Evolutionary conservation across 2,888 invertebrate species (phyloP).

Genomic region (Dicycla oo): DNA sequence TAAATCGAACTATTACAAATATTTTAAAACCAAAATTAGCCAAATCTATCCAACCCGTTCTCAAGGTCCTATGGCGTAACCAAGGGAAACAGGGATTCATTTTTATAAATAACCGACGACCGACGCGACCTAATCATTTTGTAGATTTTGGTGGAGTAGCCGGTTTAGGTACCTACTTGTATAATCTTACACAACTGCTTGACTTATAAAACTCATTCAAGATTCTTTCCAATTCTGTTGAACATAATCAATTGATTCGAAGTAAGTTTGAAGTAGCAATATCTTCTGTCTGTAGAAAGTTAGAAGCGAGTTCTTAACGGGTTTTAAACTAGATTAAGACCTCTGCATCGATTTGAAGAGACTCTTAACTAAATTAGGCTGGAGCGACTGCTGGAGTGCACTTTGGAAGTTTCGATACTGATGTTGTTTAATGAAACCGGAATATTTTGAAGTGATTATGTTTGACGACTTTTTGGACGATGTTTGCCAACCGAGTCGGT

Average conservation of each 20-base stretch:
- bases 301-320: conserved; percentile 20
- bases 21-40: too few relatives aligned
- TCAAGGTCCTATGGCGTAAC: too few relatives aligned
- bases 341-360: conserved; percentile 24
- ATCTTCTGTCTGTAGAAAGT: conserved; percentile 24
- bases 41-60: too few relatives aligned
- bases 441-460: conserved; percentile 5
- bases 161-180: background rate
- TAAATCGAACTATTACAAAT: too few relatives aligned
- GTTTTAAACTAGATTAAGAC: conserved; percentile 43
- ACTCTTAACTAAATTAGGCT: conserved; percentile 36
- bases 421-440: background rate
- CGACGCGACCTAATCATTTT: too few relatives aligned
- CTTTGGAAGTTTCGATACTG: background rate
- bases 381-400: conserved; percentile 18
- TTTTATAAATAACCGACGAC: too few relatives aligned
- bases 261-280: conserved; percentile 29
- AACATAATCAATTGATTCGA: conserved; percentile 17
- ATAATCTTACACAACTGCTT: background rate
- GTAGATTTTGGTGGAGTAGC: too few relatives aligned
- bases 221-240: conserved; percentile 2
- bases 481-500: background rate
- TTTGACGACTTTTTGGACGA: background rate
- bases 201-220: background rate
- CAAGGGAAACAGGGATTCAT: too few relatives aligned